Evolutionary conservation across 1,140 invertebrate species (phyloP), one percentile per base, ranked within the genome.

Genomic region (Pseudomyrmex concolor): DNA sequence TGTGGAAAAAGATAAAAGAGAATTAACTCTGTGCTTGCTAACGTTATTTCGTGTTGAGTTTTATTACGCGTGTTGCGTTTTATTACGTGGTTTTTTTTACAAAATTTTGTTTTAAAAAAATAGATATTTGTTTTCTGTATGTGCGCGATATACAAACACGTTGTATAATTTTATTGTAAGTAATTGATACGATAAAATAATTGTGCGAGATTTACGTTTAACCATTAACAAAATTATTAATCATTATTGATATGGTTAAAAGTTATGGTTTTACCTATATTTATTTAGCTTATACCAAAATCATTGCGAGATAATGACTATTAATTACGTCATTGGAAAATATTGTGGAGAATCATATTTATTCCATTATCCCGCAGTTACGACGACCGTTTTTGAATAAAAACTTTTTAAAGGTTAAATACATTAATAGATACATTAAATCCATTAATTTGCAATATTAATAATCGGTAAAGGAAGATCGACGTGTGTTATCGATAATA

Each of bases 361-460:
- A 71, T 55, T 57, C 66, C 76, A 71, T 80, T 59, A 71, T 71
- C 34, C 5, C 76, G 76, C 66, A 70, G 59, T 71, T 80, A 78
- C 25, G 54, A 70, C 17, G 66, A 43, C 7, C 34, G 13, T 34
- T 34, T 34, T 34, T 7, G 43, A 59, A 70, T 71, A 80, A 80
- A 80, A 70, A 59, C 12, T 71, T 45, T 15, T 66, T 54, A 59
- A 80, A 80, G 66, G 76, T 71, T 80, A 70, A 80, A 71, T 50
- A 59, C 68, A 34, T 80, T 80, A 80, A 80, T 80, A 80, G 76
- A 71, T 80, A 80, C 66, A 80, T 80, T 71, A 80, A 80, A 80
- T 80, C 54, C 66, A 59, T 80, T 71, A 80, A 80, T 80, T 70
- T 80, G 45, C 59, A 71, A 50, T 25, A 80, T 80, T 70, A 80